phyloP scores from a whole-genome alignment of 2,888 invertebrate genomes.

The Eupithecia centaureata region DNA sequence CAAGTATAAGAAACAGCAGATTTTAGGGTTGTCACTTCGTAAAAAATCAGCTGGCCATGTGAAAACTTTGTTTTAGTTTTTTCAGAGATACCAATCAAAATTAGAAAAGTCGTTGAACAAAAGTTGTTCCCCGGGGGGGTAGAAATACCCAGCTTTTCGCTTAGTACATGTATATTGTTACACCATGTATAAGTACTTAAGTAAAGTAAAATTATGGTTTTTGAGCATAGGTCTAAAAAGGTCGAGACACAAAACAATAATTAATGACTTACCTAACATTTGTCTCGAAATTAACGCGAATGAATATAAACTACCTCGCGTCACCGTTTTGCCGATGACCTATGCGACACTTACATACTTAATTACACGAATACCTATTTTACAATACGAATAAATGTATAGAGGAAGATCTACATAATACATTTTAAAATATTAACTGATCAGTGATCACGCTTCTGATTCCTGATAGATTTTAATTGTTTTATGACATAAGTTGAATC shows the following conservation, averaged over 20 bases:
- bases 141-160: too few relatives aligned
- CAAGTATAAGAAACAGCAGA: too few relatives aligned
- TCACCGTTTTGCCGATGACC: slow-evolving; percentile 71
- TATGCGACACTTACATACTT: slow-evolving; percentile 73
- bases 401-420: slow-evolving; percentile 18
- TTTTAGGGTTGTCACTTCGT: too few relatives aligned
- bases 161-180: too few relatives aligned
- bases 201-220: neutral
- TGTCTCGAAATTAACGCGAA: neutral
- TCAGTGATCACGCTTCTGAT: slow-evolving; percentile 29
- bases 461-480: slow-evolving; percentile 19
- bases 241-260: neutral
- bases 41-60: too few relatives aligned
- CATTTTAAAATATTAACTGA: neutral
- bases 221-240: neutral
- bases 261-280: neutral
- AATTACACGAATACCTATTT: slow-evolving; percentile 43
- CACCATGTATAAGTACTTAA: too few relatives aligned
- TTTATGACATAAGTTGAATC: neutral
- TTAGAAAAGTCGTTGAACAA: too few relatives aligned
- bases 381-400: slow-evolving; percentile 27
- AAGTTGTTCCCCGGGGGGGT: too few relatives aligned
- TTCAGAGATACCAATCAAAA: too few relatives aligned
- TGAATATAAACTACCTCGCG: slow-evolving; percentile 27
- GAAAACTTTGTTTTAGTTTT: too few relatives aligned